Evolutionary conservation across 2,797 vertebrate species (phyloP).

Genomic region (Podarcis lilfordi): DNA sequence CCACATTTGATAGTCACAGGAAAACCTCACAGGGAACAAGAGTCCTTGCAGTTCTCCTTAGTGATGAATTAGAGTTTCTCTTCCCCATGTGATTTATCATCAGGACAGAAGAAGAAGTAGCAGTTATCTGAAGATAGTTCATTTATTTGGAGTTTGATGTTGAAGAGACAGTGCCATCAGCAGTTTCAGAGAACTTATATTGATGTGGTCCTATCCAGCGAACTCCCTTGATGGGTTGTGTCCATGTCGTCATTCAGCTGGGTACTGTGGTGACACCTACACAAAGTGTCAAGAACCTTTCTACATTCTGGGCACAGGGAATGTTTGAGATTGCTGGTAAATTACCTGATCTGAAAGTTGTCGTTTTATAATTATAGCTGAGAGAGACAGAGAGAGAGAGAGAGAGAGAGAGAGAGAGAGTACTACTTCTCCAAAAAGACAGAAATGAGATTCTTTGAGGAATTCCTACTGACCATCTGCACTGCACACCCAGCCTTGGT

Average conservation of each 20-base stretch:
- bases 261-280: neutral
- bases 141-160: neutral
- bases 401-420: neutral
- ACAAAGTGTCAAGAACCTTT: neutral
- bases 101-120: neutral
- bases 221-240: neutral
- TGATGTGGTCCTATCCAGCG: neutral
- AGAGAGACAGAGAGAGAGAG: neutral
- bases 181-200: neutral
- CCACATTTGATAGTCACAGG: neutral
- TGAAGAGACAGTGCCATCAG: neutral
- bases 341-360: neutral
- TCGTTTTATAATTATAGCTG: neutral
- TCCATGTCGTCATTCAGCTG: neutral
- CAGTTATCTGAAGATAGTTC: neutral
- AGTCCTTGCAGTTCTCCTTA: neutral
- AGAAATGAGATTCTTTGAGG: constrained; percentile 25
- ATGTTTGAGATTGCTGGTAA: neutral
- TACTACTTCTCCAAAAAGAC: constrained; percentile 31
- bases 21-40: neutral
- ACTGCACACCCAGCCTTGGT: constrained; percentile 6
- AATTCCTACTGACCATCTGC: constrained; percentile 33
- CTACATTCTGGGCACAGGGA: neutral
- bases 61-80: neutral
- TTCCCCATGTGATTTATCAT: neutral